Evolutionary conservation across 2,113 vertebrate genomes (phyloP), one percentile per base, ranked within the genome.

Genomic region (Cathartes aura): DNA sequence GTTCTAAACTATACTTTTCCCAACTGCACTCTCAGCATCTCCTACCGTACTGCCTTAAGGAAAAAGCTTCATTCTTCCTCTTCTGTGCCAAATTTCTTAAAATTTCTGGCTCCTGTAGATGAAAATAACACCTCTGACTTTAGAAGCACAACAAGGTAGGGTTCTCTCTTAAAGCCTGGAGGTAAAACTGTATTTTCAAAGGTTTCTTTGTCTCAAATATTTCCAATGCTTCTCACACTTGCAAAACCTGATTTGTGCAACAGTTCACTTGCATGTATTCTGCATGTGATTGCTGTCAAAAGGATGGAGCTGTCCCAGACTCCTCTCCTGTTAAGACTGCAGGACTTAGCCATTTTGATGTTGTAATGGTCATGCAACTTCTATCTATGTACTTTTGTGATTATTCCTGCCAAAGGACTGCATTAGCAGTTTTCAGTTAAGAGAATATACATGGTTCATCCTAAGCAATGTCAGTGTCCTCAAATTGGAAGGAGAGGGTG

Each of bases 61-160:
- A 99, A 99, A 98, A 99, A 99, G 94, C 99, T 99, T 95, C 99
- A 98, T 97, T 99, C 99, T 98, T 99, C 99, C 73, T 99, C 99
- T 93, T 99, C 99, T 99, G 99, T 99, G 98, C 99, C 99, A 98
- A 99, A 99, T 98, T 99, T 99, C 98, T 99, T 99, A 98, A 99
- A 99, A 99, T 99, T 99, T 99, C 98, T 99, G 99, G 99, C 99
- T 97, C 99, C 99, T 96, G 99, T 99, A 98, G 99, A 99, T 98
- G 99, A 99, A 98, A 99, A 99, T 97, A 99, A 99, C 98, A 98
- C 98, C 95, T 98, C 98, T 97, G 98, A 99, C 93, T 98, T 98
- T 98, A 98, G 98, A 96, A 99, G 55, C 93, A 92, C 97, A 56
- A 98, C 98, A 98, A 98, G 98, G 98, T 99, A 99, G 98, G 98